A percentile compares a stretch with the other conserved stretches of the same genome.
Conservation (phyloP, 2,113 vertebrate genomes). For the Jacana jacana region DNA sequence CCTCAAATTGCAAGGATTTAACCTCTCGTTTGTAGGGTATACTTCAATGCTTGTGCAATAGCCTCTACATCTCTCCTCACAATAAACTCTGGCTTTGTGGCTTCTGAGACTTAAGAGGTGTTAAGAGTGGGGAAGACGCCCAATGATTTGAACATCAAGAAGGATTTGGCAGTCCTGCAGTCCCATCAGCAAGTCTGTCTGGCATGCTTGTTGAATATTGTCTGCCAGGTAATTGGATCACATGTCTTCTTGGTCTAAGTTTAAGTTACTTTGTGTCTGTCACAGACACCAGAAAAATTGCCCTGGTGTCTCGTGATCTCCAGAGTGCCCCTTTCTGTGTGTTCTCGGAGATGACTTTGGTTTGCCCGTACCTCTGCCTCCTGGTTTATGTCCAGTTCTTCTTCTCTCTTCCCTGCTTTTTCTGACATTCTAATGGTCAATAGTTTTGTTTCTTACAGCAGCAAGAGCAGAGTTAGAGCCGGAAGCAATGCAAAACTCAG, state of each 20-base stretch:
- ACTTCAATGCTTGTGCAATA: background rate
- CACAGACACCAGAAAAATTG: background rate
- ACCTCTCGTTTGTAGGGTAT: background rate
- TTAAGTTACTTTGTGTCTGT: background rate
- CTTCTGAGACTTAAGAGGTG: background rate
- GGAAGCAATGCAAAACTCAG: constrained; percentile 43
- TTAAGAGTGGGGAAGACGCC: background rate
- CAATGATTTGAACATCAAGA: background rate
- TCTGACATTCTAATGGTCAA: background rate
- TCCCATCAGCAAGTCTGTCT: background rate
- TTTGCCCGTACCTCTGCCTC: background rate
- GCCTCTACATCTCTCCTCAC: background rate
- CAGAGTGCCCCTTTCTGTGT: background rate
- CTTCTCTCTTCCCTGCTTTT: constrained; percentile 2
- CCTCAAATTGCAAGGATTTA: background rate
- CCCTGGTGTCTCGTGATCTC: background rate
- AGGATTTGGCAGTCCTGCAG: background rate
- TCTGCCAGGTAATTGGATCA: background rate
- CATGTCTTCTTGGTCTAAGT: background rate
- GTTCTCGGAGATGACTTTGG: background rate
- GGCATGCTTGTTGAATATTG: background rate
- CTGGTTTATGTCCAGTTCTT: background rate
- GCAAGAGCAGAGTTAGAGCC: background rate
- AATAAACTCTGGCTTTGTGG: background rate
- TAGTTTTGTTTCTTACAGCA: background rate